phyloP scores from a whole-genome alignment of 2,797 vertebrate species.

The Acipenser ruthenus region DNA sequence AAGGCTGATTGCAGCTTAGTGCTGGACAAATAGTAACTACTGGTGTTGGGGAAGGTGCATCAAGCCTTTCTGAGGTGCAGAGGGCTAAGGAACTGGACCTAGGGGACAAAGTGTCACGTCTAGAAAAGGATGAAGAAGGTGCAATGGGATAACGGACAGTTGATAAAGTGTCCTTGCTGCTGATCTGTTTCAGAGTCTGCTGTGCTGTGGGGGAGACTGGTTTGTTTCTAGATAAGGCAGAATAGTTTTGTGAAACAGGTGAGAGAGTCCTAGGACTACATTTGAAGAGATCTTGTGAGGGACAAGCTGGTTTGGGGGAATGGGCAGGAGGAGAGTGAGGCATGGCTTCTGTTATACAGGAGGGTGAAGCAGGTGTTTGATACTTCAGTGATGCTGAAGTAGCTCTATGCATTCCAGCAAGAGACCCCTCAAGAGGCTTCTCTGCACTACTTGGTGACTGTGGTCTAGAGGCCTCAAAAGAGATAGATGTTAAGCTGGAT shows the following conservation, averaged over 20 bases:
- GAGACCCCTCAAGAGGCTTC: conserved; percentile 11
- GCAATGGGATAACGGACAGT: conserved; percentile 18
- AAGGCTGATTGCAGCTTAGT: conserved; percentile 5
- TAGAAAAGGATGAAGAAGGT: conserved; percentile 37
- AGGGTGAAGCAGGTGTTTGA: conserved; percentile 21
- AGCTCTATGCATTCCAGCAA: conserved; percentile 15
- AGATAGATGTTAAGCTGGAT: conserved; percentile 47
- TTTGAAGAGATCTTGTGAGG: too few species aligned
- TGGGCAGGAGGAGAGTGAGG: conserved; percentile 11
- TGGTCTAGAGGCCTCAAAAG: conserved; percentile 21
- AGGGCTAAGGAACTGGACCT: conserved; percentile 32
- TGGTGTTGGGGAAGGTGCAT: conserved; percentile 10
- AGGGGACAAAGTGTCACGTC: conserved; percentile 34
- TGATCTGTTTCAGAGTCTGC: conserved; percentile 9
- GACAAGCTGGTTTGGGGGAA: conserved; percentile 11
- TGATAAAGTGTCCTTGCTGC: conserved; percentile 10
- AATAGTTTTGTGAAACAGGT: conserved; percentile 1
- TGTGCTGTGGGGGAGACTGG: conserved; percentile 3
- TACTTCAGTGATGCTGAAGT: conserved; percentile 18
- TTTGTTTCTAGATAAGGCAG: not conserved
- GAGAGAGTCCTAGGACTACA: too few species aligned
- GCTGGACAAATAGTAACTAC: conserved; percentile 16
- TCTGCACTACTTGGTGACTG: conserved; percentile 37
- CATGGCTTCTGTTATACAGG: conserved; percentile 6
- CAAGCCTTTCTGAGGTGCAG: conserved; percentile 20